Evolutionary conservation across 2,888 invertebrate species (phyloP), one percentile per base, ranked within the genome.

Genomic region (Dryocosmus kuriphilus): DNA sequence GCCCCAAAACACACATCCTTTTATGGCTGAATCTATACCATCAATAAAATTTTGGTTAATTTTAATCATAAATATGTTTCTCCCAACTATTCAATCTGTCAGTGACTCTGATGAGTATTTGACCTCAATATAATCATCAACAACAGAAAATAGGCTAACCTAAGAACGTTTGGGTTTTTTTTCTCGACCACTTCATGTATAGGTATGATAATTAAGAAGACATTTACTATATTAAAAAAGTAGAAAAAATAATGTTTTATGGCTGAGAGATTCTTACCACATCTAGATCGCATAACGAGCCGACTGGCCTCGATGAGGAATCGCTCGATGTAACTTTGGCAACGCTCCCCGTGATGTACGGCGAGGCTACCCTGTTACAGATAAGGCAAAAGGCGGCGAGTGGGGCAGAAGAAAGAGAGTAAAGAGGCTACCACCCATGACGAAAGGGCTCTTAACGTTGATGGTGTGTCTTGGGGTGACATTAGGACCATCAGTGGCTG

Each of bases 361-460:
- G 97, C 95, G 85, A 98, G 95, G 89, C 95, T 97, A 86, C 95
- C 95, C 81, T 95, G 91, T 97, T 97, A 91, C 98, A 97, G 89
- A 97, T 95, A 92, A 96, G 96, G 93, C 98, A 98, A 90, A 98
- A 95, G 82, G 97, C 98, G 88, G 97, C 96, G 89, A 98, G 93
- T 63, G 99, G 98, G 89, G 97, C 96, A 93, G 98, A 86, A 99
- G 95, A 94, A 99, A 99, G 90, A 98, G 93, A 35, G 98, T 98
- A 93, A 99, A 98, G 85, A 99, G 93, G 89, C 96, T 98, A 80
- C 98, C 99, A 89, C 97, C n/a, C 96, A 93, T 95, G 95, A 89
- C 95, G 95, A 86, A n/a, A 95, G 95, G 92, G 96, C 97, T 94
- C 94, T 90, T 91, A 97, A 96, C 81, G 95, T 95, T 78, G 96